A percentile compares a stretch with the other conserved stretches of the same genome.
These are phyloP conservation scores for Eupithecia abbreviata DNA, from an alignment of 2,888 invertebrate genomes.

Conservation along the genomic window DNA sequence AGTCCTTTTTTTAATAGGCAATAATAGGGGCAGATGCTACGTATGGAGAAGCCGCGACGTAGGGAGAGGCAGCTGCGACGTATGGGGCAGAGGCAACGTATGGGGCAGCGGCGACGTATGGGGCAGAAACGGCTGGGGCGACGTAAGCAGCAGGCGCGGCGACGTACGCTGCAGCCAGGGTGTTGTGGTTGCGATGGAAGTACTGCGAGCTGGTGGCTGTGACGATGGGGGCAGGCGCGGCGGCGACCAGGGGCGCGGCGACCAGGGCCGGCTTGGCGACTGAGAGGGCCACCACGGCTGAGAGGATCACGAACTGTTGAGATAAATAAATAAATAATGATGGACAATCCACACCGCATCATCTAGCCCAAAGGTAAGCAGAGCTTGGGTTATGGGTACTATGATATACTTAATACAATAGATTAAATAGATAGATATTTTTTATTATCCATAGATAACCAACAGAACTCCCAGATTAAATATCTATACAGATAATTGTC, in stretches of 20 bases:
- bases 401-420: too few relatives aligned
- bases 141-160: constrained; percentile 51
- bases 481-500: too few relatives aligned
- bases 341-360: too few relatives aligned
- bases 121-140: constrained; percentile 36
- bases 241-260: constrained; percentile 68
- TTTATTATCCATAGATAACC: too few relatives aligned
- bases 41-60: constrained; percentile 44
- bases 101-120: constrained; percentile 35
- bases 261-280: constrained; percentile 69
- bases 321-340: background rate
- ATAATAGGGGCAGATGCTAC: constrained; percentile 51
- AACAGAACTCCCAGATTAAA: too few relatives aligned
- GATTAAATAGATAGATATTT: too few relatives aligned
- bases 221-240: constrained; percentile 78
- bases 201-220: constrained; percentile 88
- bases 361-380: too few relatives aligned
- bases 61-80: constrained; percentile 33
- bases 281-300: constrained; percentile 68
- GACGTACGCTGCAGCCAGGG: constrained; percentile 64
- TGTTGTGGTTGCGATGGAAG: constrained; percentile 86
- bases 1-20: constrained; percentile 49
- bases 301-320: constrained; percentile 67
- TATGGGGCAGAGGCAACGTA: constrained; percentile 37
- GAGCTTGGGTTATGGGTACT: too few relatives aligned